Evolutionary conservation across 2,888 invertebrate species (phyloP).

Genomic region (Mycalesis mineus): DNA sequence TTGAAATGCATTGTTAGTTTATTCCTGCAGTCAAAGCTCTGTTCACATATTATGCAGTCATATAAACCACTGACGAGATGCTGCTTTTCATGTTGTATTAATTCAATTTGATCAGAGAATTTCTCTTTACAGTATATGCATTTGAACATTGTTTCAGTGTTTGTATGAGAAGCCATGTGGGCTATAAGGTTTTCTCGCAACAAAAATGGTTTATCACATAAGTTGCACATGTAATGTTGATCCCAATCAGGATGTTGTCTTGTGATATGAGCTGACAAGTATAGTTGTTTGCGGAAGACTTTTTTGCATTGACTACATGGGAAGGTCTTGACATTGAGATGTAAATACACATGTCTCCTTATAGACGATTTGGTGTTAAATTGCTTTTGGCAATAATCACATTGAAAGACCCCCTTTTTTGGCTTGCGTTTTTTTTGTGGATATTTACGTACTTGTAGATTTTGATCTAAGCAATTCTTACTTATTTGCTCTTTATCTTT

Average conservation of each 20-base stretch:
- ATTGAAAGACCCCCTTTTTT: constrained; percentile 47
- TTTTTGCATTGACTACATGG: constrained; percentile 80
- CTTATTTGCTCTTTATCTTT: neutral
- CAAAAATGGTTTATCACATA: constrained; percentile 87
- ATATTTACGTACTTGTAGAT: constrained; percentile 1
- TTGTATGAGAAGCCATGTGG: constrained; percentile 85
- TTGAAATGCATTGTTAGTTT: constrained; percentile 81
- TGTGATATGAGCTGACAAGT: constrained; percentile 81
- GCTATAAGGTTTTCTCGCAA: constrained; percentile 85
- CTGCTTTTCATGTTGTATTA: constrained; percentile 83
- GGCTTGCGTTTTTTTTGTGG: constrained; percentile 14
- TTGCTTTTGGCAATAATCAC: constrained; percentile 80
- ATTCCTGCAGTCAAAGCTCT: constrained; percentile 82
- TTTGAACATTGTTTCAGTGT: constrained; percentile 70
- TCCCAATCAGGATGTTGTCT: constrained; percentile 71
- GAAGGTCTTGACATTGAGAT: constrained; percentile 81
- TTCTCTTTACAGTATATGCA: constrained; percentile 81
- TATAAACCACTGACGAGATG: constrained; percentile 86
- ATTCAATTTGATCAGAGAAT: constrained; percentile 46
- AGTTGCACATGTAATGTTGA: constrained; percentile 81
- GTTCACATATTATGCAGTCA: constrained; percentile 83
- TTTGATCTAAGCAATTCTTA: constrained; percentile 10
- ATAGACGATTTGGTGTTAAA: constrained; percentile 82
- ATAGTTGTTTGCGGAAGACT: constrained; percentile 81
- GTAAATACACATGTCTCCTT: constrained; percentile 82